Evolutionary conservation across 2,888 invertebrate genomes (phyloP), one percentile per base, ranked within the genome.

Genomic region (Caprella mutica): DNA sequence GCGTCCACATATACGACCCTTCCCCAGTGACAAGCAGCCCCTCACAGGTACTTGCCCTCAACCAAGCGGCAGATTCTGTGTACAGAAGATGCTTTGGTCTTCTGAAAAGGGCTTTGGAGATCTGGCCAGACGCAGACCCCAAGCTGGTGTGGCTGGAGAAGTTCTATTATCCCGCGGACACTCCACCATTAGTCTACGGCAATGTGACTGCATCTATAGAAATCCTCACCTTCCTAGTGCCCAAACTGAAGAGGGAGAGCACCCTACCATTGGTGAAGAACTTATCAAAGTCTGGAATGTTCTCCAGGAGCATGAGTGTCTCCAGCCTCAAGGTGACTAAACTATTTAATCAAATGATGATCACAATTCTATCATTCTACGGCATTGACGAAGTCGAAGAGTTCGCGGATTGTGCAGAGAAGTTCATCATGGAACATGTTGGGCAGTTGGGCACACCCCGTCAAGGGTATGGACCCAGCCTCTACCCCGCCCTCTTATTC

Each of bases 191-290:
- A 0, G 85, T 91, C 69, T 83, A 84, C 65, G 85, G 85, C 12
- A 94, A 93, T 70, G 88, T 94, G 55, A 91, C 91, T 70, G 92
- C 92, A 0, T 92, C 89, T 0, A 75, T 97, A 14, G 96, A 96
- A 68, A 77, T 96, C 17, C 76, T 97, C 2, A 87, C 89, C 3
- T 93, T 91, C 72, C 75, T 96, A 4, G 76, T 93, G 46, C 82
- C 83, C 0, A 88, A 90, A 2, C 77, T 96, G 75, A 83, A 85
- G 51, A 82, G 86, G 48, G 90, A 92, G 52, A 86, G 89, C 67
- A 82, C 93, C 59, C 75, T 96, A 26, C 77, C 81, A 0, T 86
- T 86, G 56, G 81, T 96, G 68, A 86, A 89, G 69, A 86, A 87
- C 1, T 75, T 98, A 38, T 94, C 96, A 72, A 78, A 86, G 39